phyloP scores from a whole-genome alignment of 1,140 invertebrate genomes.

The Drosophila erecta region DNA sequence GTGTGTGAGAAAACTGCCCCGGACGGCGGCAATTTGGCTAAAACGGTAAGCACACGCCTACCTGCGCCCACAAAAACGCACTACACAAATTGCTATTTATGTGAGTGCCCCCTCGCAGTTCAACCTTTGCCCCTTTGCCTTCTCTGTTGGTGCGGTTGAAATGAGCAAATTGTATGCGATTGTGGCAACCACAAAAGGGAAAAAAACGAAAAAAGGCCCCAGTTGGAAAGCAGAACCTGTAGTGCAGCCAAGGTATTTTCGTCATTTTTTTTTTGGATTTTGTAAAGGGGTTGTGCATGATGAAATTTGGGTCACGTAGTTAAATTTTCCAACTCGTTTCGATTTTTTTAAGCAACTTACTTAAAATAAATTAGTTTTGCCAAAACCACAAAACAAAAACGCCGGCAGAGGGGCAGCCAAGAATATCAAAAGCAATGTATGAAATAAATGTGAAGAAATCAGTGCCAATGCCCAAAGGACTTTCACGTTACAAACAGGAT shows the following conservation, averaged over 20 bases:
- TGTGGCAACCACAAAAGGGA: conserved; percentile 57
- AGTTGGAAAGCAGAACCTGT: conserved; percentile 36
- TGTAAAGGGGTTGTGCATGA: conserved; percentile 39
- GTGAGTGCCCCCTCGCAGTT: conserved; percentile 53
- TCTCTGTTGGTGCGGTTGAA: conserved; percentile 67
- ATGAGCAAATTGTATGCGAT: conserved; percentile 81
- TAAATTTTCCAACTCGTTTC: conserved; percentile 31
- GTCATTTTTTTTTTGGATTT: conserved; percentile 3
- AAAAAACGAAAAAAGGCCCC: conserved; percentile 39
- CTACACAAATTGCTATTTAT: conserved; percentile 81
- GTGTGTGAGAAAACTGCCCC: conserved; percentile 55
- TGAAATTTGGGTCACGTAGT: conserved; percentile 75
- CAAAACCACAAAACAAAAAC: conserved; percentile 59
- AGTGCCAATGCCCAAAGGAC: conserved; percentile 76
- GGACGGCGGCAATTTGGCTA: conserved; percentile 79
- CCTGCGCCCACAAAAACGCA: conserved; percentile 76
- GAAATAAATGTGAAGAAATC: conserved; percentile 78
- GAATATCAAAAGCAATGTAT: conserved; percentile 60
- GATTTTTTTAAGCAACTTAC: conserved; percentile 58
- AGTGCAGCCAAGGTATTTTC: conserved; percentile 18
- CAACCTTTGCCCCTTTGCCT: conserved; percentile 14
- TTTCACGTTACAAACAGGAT: conserved; percentile 57
- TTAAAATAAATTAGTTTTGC: conserved; percentile 80
- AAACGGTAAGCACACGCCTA: conserved; percentile 78
- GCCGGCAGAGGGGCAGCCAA: conserved; percentile 7